Evolutionary conservation across 2,113 vertebrate genomes (phyloP).

Genomic region (Lagopus leucura): DNA sequence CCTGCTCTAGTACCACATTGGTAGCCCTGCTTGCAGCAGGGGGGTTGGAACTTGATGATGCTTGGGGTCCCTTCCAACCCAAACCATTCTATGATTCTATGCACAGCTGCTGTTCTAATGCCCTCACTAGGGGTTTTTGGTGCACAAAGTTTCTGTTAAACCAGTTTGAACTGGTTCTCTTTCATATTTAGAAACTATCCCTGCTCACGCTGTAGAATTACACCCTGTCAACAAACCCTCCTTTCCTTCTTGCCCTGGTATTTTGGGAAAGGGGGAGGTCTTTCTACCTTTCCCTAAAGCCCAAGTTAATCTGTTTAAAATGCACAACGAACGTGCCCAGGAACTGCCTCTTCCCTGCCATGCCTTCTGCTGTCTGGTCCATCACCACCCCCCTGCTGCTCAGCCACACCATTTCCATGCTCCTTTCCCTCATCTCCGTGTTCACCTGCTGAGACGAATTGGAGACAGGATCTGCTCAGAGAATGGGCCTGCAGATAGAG

Average conservation of each 20-base stretch:
- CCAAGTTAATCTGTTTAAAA: background rate
- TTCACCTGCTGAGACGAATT: background rate
- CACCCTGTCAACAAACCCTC: slow-evolving; percentile 19
- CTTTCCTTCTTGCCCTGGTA: background rate
- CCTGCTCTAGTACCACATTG: too few species aligned
- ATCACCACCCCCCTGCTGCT: background rate
- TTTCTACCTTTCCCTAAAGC: background rate
- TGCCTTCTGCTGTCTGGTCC: background rate
- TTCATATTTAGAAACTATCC: slow-evolving; percentile 45
- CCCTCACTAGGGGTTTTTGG: slow-evolving; percentile 7
- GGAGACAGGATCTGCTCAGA: background rate
- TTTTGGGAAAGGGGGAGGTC: background rate
- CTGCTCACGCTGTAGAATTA: slow-evolving; percentile 42
- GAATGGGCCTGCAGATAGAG: background rate
- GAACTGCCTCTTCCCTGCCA: background rate
- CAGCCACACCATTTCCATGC: background rate
- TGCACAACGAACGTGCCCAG: background rate
- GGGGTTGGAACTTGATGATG: too few species aligned
- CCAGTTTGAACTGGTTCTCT: slow-evolving; percentile 65
- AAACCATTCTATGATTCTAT: too few species aligned
- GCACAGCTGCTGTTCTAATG: background rate
- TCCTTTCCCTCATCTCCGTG: background rate
- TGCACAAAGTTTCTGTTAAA: slow-evolving; percentile 66
- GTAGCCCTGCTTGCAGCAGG: too few species aligned
- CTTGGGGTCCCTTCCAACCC: too few species aligned